Base-by-base conservation (phyloP, 2,797 vertebrate species). In the Lagodon rhomboides region DNA sequence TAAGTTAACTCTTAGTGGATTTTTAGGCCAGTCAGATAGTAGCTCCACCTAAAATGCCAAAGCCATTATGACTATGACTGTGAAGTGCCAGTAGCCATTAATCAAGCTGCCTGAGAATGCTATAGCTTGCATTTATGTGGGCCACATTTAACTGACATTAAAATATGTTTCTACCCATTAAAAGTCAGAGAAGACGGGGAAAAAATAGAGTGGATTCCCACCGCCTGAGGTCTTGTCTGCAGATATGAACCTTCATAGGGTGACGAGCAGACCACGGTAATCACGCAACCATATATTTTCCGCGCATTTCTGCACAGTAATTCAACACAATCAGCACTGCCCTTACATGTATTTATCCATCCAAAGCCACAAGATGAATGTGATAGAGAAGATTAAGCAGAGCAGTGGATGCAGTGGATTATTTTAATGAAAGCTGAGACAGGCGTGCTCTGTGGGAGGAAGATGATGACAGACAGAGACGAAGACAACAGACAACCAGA, bases 381-480 rank as follows among this genome's bases (percentile, higher is more conserved):
- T 18, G 47, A 76, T 20, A 58, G 8, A 22, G 12, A 20, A 58
- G 23, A 61, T n/a, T 43, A 43, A 61, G 41, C 1, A 16, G 34
- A 15, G 25, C n/a, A 41, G 54, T 20, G 22, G 46, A 44, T 53
- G 69, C 59, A 25, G 75, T 3, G 67, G 62, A 73, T 73, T 73
- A 78, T 66, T 72, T 63, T 56, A 64, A 25, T 67, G 68, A 79
- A 66, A 59, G 73, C 67, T n/a, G 81, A 80, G 79, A 55, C 60
- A 70, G 67, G 56, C 58, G 38, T 75, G 77, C 74, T 3, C 68
- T 34, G 78, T 80, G 70, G 83, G 87, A 84, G 76, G 73, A 79
- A 61, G 73, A 77, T 38, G 69, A 71, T 63, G 63, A 74, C 62
- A 74, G 63, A 74, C 59, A 74, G 76, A 86, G 73, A 82, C 12